Base-by-base conservation (phyloP, 64 coral and sea anemone genomes). In the Montipora cactus region DNA sequence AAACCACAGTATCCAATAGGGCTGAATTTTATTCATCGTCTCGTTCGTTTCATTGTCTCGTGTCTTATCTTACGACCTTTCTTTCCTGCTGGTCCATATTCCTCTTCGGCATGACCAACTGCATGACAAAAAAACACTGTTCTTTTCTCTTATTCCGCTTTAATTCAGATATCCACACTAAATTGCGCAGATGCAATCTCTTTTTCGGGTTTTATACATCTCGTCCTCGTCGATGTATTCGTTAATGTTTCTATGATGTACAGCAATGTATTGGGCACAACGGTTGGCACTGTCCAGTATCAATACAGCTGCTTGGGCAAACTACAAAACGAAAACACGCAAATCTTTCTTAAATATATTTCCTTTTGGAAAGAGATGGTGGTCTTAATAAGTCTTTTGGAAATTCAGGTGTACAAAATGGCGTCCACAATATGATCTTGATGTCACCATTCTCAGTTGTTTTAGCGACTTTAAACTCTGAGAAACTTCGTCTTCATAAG, bases 261-360 rank as follows among this genome's bases (percentile, higher is more conserved):
- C 80, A 83, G 58, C 80, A 83, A 13, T 11, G 44, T 7, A 44
- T 15, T 4, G 80, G 80, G 67, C 80, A 83, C 4, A 22, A 7
- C 4, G 28, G 5, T 0, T 25, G 80, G 59, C 80, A 83, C 22
- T 61, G 7, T 25, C 8, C 58, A 67, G 59, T 2, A 45, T 44
- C 13, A 3, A 59, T 47, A 67, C 80, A 83, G 80, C 37, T 66
- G 25, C 57, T 66, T 67, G 58, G 80, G 59, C 80, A 83, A 67
- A 5, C 80, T 83, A 67, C 11, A 4, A 46, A 67, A 64, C 9
- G 28, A 6, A 57, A 57, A 57, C 11, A 57, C 11, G 0, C 53
- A 8, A 57, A 11, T 11, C 11, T 11, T 11, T 57, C 11, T 57
- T 8, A 57, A 57, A 57, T 57, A 8, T 57, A 57, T 8, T 57